phyloP scores from a whole-genome alignment of 2,113 vertebrate species.

The Brachypteracias leptosomus region DNA sequence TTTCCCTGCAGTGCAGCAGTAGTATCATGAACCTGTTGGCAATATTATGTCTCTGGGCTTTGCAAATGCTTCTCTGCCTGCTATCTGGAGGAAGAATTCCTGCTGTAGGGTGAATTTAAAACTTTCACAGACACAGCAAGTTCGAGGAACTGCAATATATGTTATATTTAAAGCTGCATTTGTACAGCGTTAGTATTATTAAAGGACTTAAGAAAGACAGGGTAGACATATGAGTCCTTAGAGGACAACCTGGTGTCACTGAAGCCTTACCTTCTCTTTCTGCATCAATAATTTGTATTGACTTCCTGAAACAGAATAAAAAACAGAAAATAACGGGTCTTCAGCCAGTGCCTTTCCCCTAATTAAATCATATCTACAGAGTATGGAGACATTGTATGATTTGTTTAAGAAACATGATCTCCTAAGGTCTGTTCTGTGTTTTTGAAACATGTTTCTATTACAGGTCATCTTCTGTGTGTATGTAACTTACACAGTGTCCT shows the following conservation, averaged over 20 bases:
- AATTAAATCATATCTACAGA: not conserved
- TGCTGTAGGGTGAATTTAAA: not conserved
- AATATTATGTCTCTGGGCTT: not conserved
- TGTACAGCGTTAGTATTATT: not conserved
- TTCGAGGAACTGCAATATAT: not conserved
- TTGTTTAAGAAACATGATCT: not conserved
- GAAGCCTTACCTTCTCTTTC: not conserved
- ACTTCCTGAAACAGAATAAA: not conserved
- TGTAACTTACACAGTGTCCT: not conserved
- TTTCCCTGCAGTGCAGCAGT: rapidly evolving
- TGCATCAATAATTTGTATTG: not conserved
- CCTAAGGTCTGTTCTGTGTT: not conserved
- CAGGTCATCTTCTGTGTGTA: not conserved
- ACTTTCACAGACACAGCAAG: not conserved
- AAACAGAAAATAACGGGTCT: not conserved
- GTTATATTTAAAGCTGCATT: not conserved
- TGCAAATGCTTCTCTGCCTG: not conserved
- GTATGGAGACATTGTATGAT: not conserved
- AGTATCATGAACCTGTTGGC: not conserved
- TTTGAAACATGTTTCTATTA: not conserved
- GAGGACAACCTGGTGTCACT: not conserved
- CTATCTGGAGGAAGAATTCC: not conserved
- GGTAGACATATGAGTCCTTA: not conserved
- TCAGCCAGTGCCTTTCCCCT: not conserved
- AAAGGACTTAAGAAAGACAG: not conserved